Percentiles rank a stretch among this genome's conserved stretches.
Conservation (phyloP, 2,888 invertebrate genomes). For the Lasioglossum vierecki region DNA sequence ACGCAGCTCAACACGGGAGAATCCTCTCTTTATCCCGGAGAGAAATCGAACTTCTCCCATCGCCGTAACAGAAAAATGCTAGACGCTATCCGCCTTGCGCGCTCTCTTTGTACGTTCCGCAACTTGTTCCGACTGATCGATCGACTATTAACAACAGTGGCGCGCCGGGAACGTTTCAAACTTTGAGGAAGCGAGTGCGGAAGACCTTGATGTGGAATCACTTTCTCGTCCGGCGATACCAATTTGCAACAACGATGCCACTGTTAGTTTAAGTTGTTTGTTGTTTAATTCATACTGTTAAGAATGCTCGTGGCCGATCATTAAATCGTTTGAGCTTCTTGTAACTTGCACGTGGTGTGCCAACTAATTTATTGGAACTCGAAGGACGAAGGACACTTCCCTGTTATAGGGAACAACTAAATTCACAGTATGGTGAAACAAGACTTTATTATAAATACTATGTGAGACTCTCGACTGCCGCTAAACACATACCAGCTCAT, state of each 20-base stretch:
- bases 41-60: conserved; percentile 50
- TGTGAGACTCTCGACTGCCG: no score
- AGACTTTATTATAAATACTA: no score
- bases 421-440: no score
- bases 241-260: background rate
- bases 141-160: conserved; percentile 16
- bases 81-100: background rate
- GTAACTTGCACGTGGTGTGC: no score
- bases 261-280: no score
- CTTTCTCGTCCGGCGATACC: background rate
- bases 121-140: background rate
- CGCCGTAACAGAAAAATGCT: conserved; percentile 35
- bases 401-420: no score
- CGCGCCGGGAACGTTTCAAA: conserved; percentile 6
- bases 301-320: no score
- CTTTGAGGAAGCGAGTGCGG: background rate
- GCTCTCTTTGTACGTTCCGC: background rate
- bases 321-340: no score
- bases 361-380: no score
- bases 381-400: no score
- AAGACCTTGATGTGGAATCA: background rate
- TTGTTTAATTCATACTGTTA: background rate
- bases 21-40: conserved; percentile 33
- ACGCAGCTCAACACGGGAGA: conserved; percentile 56
- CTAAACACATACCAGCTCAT: background rate